Conservation (phyloP, 2,113 vertebrate species). For the Sinocyclocheilus anshuiensis region DNA sequence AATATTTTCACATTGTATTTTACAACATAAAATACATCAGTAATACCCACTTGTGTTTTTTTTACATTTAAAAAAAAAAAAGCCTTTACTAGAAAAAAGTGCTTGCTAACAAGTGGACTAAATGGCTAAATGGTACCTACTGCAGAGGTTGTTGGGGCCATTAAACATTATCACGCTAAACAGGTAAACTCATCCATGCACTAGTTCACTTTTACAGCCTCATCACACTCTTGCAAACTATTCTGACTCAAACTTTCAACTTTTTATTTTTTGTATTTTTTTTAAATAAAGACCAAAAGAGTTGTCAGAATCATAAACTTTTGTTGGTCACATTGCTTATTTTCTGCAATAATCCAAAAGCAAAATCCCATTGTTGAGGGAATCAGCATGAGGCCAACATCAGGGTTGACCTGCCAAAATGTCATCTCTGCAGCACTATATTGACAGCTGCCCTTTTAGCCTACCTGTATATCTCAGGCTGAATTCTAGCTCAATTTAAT, state of each 20-base stretch:
- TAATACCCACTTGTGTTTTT: background rate
- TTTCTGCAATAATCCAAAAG: too few relatives aligned
- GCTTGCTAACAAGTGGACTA: too few relatives aligned
- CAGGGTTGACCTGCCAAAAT: background rate
- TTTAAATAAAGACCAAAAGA: too few relatives aligned
- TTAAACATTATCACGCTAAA: too few relatives aligned
- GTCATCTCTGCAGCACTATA: background rate
- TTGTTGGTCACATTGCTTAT: too few relatives aligned
- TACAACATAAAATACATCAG: background rate
- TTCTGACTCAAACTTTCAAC: background rate
- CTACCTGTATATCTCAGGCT: background rate
- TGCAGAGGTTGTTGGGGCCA: too few relatives aligned
- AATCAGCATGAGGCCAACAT: background rate
- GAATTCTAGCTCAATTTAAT: background rate
- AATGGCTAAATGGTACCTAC: too few relatives aligned
- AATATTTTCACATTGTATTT: background rate
- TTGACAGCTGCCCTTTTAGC: background rate
- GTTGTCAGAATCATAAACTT: too few relatives aligned
- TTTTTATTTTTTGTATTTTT: too few relatives aligned
- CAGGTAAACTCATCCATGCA: background rate
- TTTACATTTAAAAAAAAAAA: too few relatives aligned
- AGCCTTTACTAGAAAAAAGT: too few relatives aligned
- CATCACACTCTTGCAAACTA: background rate
- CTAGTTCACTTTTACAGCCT: background rate
- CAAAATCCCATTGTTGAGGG: background rate